A percentile compares a stretch with the other conserved stretches of the same genome.
Evolutionary conservation across 2,113 vertebrate species (phyloP).

Genomic region (Sarotherodon lohbergeri): DNA sequence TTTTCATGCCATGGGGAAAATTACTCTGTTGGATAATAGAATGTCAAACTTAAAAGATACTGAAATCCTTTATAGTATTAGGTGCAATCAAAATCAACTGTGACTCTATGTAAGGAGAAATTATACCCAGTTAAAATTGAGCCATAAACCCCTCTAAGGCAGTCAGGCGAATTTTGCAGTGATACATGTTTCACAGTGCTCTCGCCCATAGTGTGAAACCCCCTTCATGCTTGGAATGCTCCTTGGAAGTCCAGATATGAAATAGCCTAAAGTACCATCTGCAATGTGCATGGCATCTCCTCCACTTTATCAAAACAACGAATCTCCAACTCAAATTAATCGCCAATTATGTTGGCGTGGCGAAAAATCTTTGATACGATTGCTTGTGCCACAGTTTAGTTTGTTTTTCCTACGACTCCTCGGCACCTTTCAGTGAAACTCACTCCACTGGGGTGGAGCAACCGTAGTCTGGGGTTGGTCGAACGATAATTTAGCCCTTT

Average conservation of each 20-base stretch:
- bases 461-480: background rate
- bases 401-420: background rate
- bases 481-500: background rate
- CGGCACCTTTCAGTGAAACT: background rate
- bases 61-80: background rate
- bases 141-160: background rate
- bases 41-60: background rate
- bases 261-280: background rate
- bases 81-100: background rate
- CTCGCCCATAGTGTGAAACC: accelerated
- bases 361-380: background rate
- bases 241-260: background rate
- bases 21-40: background rate
- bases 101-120: background rate
- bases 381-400: background rate
- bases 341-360: background rate
- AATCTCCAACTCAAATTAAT: background rate
- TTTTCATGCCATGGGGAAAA: background rate
- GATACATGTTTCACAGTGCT: background rate
- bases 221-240: background rate
- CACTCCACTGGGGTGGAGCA: background rate
- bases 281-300: background rate
- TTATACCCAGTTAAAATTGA: background rate
- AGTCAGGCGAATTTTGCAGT: background rate
- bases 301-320: background rate